phyloP scores from a whole-genome alignment of 2,888 invertebrate species.

The Cryptus armator region DNA sequence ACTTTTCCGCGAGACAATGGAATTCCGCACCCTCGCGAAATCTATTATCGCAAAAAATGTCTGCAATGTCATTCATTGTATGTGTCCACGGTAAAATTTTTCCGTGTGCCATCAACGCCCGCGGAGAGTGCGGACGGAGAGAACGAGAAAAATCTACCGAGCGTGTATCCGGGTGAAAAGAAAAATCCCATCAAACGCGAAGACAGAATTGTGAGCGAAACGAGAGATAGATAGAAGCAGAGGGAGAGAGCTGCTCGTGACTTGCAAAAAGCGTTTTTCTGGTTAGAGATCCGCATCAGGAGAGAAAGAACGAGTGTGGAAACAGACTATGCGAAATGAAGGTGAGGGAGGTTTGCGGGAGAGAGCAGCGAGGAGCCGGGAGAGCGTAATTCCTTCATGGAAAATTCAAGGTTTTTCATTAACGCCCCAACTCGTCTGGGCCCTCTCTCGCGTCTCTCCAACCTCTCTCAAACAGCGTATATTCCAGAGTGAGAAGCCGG shows the following conservation, averaged over 20 bases:
- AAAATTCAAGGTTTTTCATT: constrained; percentile 85
- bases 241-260: constrained; percentile 10
- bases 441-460: constrained; percentile 48
- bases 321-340: constrained; percentile 29
- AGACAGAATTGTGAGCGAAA: constrained; percentile 39
- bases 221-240: constrained; percentile 20
- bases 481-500: constrained; percentile 71
- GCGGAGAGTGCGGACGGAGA: background rate
- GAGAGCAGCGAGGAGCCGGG: constrained; percentile 6
- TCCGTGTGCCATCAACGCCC: background rate
- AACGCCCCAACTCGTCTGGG: constrained; percentile 72
- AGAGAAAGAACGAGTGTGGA: constrained; percentile 40
- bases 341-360: constrained; percentile 11
- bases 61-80: constrained; percentile 5
- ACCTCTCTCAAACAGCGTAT: constrained; percentile 64
- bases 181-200: constrained; percentile 43
- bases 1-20: background rate
- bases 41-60: constrained; percentile 28
- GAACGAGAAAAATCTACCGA: constrained; percentile 12
- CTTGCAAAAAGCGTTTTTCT: constrained; percentile 55
- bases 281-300: constrained; percentile 27
- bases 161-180: background rate
- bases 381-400: constrained; percentile 82
- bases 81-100: background rate
- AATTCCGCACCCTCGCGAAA: constrained; percentile 17